phyloP scores from a whole-genome alignment of 1,140 invertebrate species.

The Diuraphis noxia region DNA sequence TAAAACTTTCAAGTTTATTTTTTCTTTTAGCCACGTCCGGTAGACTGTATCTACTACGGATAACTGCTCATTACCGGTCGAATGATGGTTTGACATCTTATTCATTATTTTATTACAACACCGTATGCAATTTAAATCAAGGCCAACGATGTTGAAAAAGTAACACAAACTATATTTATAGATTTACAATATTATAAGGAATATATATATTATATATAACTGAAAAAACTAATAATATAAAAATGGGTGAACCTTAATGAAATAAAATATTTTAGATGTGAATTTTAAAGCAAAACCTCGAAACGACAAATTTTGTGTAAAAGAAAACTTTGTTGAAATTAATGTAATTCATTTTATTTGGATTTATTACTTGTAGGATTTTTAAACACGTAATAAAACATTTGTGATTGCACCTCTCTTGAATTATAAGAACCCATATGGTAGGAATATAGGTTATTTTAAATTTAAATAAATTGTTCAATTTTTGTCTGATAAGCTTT shows the following conservation, averaged over 20 bases:
- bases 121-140: neutral
- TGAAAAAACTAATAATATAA: neutral
- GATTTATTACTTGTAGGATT: too few relatives aligned
- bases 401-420: neutral
- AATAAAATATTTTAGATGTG: neutral
- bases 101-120: too few relatives aligned
- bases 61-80: too few relatives aligned
- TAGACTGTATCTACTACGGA: too few relatives aligned
- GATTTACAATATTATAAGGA: neutral
- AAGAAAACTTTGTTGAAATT: neutral
- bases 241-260: neutral
- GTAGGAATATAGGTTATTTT: neutral
- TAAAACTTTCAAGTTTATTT: too few relatives aligned
- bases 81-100: too few relatives aligned
- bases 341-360: neutral
- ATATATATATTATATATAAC: too few relatives aligned
- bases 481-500: neutral
- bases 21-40: too few relatives aligned
- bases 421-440: neutral
- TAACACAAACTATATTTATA: neutral
- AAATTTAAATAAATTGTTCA: neutral
- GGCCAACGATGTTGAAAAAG: neutral
- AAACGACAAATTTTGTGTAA: neutral
- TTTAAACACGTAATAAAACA: neutral
- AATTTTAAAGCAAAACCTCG: neutral